These are phyloP conservation scores for Sarcophaga rosellei DNA, from an alignment of 2,888 invertebrate species.

Conservation along the genomic window DNA sequence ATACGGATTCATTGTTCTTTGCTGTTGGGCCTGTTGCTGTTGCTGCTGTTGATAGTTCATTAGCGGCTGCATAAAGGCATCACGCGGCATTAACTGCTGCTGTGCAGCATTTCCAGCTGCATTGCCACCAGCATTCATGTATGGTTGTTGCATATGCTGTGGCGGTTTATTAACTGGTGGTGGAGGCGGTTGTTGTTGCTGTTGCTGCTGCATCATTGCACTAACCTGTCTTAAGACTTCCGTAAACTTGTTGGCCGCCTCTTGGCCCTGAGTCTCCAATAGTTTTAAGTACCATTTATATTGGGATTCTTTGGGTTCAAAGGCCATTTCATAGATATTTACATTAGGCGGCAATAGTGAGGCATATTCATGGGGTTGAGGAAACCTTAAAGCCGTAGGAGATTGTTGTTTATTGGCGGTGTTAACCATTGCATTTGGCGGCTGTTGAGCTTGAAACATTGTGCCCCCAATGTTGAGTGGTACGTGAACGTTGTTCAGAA, in stretches of 20 bases:
- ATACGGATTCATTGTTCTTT: slow-evolving; percentile 67
- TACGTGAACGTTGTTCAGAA: slow-evolving; percentile 83
- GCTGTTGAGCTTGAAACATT: slow-evolving; percentile 71
- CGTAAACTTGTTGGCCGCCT: slow-evolving; percentile 83
- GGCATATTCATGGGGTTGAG: slow-evolving; percentile 77
- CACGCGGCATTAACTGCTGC: slow-evolving; percentile 61
- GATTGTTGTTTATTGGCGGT: slow-evolving; percentile 72
- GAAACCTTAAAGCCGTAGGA: slow-evolving; percentile 73
- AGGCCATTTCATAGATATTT: slow-evolving; percentile 83
- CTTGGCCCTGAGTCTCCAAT: slow-evolving; percentile 83
- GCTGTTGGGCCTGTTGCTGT: slow-evolving; percentile 72
- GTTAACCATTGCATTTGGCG: slow-evolving; percentile 64
- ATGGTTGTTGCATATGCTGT: slow-evolving; percentile 66
- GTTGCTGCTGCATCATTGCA: slow-evolving; percentile 75
- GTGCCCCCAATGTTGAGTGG: slow-evolving; percentile 73
- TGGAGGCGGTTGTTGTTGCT: slow-evolving; percentile 70
- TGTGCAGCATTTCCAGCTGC: slow-evolving; percentile 38
- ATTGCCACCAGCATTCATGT: slow-evolving; percentile 43
- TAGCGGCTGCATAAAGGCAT: slow-evolving; percentile 61
- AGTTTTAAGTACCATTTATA: slow-evolving; percentile 84
- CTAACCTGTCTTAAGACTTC: slow-evolving; percentile 80
- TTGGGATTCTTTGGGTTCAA: slow-evolving; percentile 83
- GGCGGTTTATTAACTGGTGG: slow-evolving; percentile 65
- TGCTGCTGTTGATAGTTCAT: slow-evolving; percentile 67
- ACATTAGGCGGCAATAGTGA: slow-evolving; percentile 83